Conservation (phyloP, 2,797 vertebrate species). For the Botia almorhae region DNA sequence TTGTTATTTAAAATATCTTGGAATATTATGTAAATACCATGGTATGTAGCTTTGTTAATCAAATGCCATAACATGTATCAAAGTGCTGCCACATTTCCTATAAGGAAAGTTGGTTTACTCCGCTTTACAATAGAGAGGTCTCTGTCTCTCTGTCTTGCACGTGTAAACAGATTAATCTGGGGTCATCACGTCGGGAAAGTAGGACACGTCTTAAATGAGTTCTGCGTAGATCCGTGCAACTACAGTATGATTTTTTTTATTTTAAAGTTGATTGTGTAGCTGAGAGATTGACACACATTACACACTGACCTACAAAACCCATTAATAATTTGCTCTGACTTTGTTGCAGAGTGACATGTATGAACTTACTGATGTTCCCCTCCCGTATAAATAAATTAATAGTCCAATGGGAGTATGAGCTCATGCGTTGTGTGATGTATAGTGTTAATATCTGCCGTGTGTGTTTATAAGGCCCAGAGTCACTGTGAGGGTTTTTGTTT, state of each 20-base stretch:
- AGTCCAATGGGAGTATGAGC: neutral
- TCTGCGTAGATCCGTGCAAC: constrained; percentile 16
- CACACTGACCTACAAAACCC: too few relatives aligned
- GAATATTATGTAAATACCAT: neutral
- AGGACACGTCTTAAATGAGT: constrained; percentile 41
- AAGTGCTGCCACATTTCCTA: neutral
- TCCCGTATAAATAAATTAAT: constrained; percentile 31
- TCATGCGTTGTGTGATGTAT: constrained; percentile 18
- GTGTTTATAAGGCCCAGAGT: constrained; percentile 66
- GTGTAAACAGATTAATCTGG: constrained; percentile 45
- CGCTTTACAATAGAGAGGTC: neutral
- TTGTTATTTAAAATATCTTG: neutral
- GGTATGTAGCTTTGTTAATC: too few relatives aligned
- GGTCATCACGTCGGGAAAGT: constrained; percentile 44
- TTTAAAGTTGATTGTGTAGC: constrained; percentile 1
- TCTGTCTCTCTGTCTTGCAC: neutral
- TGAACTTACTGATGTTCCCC: neutral
- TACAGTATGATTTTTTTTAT: neutral
- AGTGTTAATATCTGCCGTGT: constrained; percentile 35
- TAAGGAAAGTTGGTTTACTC: neutral
- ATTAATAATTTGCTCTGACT: neutral
- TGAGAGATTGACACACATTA: too few relatives aligned
- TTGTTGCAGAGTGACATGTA: neutral
- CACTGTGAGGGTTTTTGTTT: constrained; percentile 75
- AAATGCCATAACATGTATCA: neutral